phyloP scores from a whole-genome alignment of 2,113 vertebrate species.

The Psittacara wagleri region DNA sequence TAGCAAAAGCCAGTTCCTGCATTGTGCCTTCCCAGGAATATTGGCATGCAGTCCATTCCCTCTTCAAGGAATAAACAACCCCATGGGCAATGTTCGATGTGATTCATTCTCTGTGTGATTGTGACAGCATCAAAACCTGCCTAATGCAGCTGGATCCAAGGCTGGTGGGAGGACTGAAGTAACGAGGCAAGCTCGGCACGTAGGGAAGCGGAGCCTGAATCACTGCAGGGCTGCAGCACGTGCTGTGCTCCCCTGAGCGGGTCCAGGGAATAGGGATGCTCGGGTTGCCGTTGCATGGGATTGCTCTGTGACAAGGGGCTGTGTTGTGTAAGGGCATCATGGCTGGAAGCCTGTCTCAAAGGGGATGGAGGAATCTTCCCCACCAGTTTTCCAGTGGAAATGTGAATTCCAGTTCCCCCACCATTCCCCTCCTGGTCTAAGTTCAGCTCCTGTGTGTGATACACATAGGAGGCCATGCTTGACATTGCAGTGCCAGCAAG shows the following conservation, averaged over 20 bases:
- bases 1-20: background rate
- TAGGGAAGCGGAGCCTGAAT: background rate
- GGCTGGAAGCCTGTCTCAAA: background rate
- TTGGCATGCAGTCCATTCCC: background rate
- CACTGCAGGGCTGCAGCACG: accelerated
- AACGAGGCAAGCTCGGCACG: accelerated
- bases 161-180: background rate
- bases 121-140: slow-evolving; percentile 2
- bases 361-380: background rate
- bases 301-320: accelerated
- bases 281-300: background rate
- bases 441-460: background rate
- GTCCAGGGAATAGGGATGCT: background rate
- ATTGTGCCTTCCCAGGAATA: background rate
- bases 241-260: accelerated
- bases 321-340: accelerated
- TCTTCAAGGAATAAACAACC: slow-evolving; percentile 31
- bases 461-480: too few relatives aligned
- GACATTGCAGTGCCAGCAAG: background rate
- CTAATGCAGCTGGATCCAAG: background rate
- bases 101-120: slow-evolving; percentile 31
- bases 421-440: background rate
- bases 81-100: background rate
- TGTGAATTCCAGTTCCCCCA: background rate
- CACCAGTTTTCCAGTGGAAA: background rate